Conservation (phyloP, 2,888 invertebrate genomes). For the Trichacis sp. region DNA sequence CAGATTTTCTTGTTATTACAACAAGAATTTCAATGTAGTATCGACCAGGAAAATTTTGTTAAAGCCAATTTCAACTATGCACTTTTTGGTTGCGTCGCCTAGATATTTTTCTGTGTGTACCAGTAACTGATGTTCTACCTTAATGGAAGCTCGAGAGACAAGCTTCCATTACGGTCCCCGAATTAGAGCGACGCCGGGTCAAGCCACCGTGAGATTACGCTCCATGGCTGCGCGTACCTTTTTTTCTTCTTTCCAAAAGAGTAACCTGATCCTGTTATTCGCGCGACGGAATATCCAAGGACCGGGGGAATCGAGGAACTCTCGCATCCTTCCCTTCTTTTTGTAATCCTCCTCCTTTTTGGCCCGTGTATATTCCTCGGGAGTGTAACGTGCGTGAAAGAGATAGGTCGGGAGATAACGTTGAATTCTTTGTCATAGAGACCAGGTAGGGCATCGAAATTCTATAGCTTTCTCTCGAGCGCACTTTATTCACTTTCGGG, state of each 20-base stretch:
- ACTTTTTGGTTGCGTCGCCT: no score
- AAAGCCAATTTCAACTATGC: no score
- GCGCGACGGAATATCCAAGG: slow-evolving; percentile 54
- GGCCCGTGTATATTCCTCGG: slow-evolving; percentile 52
- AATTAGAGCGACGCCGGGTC: slow-evolving; percentile 12
- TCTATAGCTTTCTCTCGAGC: background rate
- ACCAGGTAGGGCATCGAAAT: slow-evolving; percentile 15
- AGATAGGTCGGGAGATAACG: slow-evolving; percentile 64
- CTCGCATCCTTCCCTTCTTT: slow-evolving; percentile 26
- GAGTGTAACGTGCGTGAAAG: slow-evolving; percentile 61
- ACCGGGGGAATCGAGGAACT: slow-evolving; percentile 31
- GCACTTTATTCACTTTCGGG: background rate
- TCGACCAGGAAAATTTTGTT: no score
- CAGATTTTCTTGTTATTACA: no score
- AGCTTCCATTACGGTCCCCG: slow-evolving; percentile 1
- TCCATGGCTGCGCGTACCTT: slow-evolving; percentile 23
- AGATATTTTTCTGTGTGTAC: no score
- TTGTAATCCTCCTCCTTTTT: slow-evolving; percentile 43
- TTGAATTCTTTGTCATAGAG: slow-evolving; percentile 53
- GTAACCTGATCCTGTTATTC: slow-evolving; percentile 67
- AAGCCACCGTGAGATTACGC: slow-evolving; percentile 28
- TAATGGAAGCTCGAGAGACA: slow-evolving; percentile 1
- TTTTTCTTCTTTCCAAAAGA: slow-evolving; percentile 54
- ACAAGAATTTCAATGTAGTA: no score
- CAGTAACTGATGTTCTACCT: no score